Base-by-base conservation (phyloP, 2,888 invertebrate species). In the Drosophila flavopinicola region DNA sequence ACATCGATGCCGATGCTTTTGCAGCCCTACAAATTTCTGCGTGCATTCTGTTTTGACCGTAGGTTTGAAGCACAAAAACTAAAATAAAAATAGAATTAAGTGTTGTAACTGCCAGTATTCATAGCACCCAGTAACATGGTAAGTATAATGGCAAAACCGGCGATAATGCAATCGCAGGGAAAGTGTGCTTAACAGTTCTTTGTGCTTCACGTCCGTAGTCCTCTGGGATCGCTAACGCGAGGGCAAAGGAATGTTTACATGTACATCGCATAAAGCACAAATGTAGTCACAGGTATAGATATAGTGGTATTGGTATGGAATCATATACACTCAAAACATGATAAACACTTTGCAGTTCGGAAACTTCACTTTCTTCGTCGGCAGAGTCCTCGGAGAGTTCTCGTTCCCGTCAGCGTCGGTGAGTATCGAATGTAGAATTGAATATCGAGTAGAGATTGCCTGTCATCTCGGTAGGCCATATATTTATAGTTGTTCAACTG, bases 401-500 rank as follows among this genome's bases (percentile, higher is more conserved):
- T 20, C 53, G 42, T 32, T 54, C 33, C 42, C 24, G 42, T 20
- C 60, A 33, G 20, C 33, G 13, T 20, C 35, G 67, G 73, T 72
- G 42, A 67, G 70, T 73, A 73, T 73, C 73, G 60, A 51, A 27
- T 13, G 6, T 42, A 4, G 15, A 33, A 17, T 27, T 44, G 20
- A 33, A 17, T 47, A 68, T 57, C 56, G 57, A 57, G 33, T 45
- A 41, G 3, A 11, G 25, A 24, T 33, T 44, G 35, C 10, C 35
- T 17, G 35, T 15, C 47, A 58, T 54, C 56, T 39, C 3, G 84
- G 74, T 32, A 84, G 60, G 63, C 79, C 13, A 49, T 20, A 32
- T 25, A 41, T 41, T 29, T 45, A 27, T 11, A 3, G 20, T 27
- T 6, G n/a, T 15, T 27, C 20, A 58, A 37, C 49, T 77, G 85